These are phyloP conservation scores for Latrodectus elegans DNA, from an alignment of 2,888 invertebrate species.

Conservation along the genomic window DNA sequence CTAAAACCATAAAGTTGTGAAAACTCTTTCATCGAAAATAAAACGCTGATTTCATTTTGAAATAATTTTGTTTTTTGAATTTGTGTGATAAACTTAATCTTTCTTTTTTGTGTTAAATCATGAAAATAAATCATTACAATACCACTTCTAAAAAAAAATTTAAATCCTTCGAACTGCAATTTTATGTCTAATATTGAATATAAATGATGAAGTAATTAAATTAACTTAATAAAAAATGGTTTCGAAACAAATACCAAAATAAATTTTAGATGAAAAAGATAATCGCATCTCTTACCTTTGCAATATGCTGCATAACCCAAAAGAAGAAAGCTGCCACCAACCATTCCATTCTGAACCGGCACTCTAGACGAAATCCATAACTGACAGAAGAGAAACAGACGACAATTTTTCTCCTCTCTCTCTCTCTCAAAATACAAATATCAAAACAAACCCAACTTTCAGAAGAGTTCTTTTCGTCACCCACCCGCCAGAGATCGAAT, in stretches of 20 bases:
- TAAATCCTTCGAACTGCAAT: background rate
- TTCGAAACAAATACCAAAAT: background rate
- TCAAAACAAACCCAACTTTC: constrained; percentile 10
- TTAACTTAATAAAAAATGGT: background rate
- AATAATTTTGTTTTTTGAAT: too few species aligned
- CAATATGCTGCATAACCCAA: constrained; percentile 26
- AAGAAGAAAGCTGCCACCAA: constrained; percentile 28
- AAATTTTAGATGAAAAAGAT: background rate
- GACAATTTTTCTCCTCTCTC: background rate
- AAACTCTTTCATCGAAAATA: too few species aligned
- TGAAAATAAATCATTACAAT: too few species aligned
- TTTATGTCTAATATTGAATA: background rate
- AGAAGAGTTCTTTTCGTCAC: constrained; percentile 22
- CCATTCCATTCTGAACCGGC: constrained; percentile 27
- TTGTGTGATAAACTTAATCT: too few species aligned
- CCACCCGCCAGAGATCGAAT: constrained; percentile 14
- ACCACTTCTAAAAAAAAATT: background rate
- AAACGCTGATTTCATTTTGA: too few species aligned
- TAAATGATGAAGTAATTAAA: background rate
- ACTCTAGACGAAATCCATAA: background rate
- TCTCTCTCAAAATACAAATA: background rate
- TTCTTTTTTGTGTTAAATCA: too few species aligned
- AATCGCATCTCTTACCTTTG: constrained; percentile 15
- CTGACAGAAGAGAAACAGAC: constrained; percentile 4
- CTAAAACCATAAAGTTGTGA: too few species aligned